Conservation (phyloP, 2,797 vertebrate species). For the Nannoperca obscura region DNA sequence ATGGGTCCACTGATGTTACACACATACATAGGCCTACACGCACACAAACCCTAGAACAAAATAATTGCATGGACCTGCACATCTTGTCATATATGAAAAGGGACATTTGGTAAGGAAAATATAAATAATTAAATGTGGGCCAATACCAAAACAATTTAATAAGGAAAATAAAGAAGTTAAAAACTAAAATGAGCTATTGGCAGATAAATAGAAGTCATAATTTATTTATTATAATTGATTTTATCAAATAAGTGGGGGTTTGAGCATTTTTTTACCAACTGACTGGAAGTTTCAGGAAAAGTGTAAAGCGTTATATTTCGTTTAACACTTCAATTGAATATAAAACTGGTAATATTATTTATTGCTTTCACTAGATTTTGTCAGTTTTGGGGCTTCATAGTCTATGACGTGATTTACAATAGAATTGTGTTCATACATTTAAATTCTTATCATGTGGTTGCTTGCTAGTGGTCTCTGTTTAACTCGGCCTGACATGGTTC, state of each 20-base stretch:
- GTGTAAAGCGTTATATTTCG: background rate
- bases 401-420: conserved; percentile 3
- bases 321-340: background rate
- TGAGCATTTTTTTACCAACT: background rate
- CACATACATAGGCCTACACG: background rate
- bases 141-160: background rate
- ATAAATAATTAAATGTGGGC: too few relatives aligned
- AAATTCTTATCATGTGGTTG: conserved; percentile 55
- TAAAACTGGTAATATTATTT: background rate
- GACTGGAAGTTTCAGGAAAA: background rate
- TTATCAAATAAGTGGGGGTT: background rate
- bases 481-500: conserved; percentile 58
- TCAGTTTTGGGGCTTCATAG: background rate
- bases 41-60: too few relatives aligned
- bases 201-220: background rate
- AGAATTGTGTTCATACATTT: conserved; percentile 39
- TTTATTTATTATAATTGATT: background rate
- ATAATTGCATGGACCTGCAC: too few relatives aligned
- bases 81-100: too few relatives aligned
- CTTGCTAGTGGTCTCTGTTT: conserved; percentile 49
- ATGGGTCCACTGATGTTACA: background rate
- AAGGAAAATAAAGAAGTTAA: too few relatives aligned
- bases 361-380: background rate
- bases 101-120: too few relatives aligned
- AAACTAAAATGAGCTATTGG: background rate